Evolutionary conservation across 2,888 invertebrate genomes (phyloP).

Genomic region (Spisula subtruncata): DNA sequence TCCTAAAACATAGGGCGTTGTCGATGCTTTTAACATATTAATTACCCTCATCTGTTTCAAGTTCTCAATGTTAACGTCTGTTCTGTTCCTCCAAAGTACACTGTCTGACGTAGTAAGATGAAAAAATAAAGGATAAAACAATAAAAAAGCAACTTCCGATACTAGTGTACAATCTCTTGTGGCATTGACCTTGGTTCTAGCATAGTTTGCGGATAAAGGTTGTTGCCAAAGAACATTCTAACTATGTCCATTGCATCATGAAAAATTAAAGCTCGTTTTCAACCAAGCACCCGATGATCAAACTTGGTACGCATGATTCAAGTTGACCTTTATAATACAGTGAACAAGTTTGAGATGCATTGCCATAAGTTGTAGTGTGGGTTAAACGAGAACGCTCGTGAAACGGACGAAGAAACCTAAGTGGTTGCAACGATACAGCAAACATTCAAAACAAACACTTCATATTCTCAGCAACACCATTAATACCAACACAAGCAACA

Average conservation of each 20-base stretch:
- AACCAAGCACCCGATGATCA: too few species aligned
- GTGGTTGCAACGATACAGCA: too few species aligned
- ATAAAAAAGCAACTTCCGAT: neutral
- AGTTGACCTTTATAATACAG: too few species aligned
- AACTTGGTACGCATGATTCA: too few species aligned
- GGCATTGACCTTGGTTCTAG: neutral
- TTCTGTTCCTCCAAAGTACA: neutral
- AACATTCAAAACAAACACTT: too few species aligned
- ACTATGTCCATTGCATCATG: neutral
- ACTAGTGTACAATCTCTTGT: neutral
- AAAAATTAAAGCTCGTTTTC: too few species aligned
- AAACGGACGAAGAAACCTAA: too few species aligned
- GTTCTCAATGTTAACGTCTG: neutral
- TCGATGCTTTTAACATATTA: constrained; percentile 16
- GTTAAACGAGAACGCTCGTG: too few species aligned
- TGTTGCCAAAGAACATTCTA: neutral
- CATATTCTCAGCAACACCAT: too few species aligned
- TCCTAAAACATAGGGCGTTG: constrained; percentile 30
- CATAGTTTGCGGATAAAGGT: neutral
- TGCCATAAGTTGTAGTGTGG: too few species aligned
- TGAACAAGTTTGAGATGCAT: too few species aligned
- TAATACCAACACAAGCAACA: too few species aligned
- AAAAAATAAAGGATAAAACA: neutral
- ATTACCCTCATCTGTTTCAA: neutral
- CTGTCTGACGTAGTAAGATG: neutral